Conservation (phyloP, 2,888 invertebrate species). For the Podabrus alpinus region DNA sequence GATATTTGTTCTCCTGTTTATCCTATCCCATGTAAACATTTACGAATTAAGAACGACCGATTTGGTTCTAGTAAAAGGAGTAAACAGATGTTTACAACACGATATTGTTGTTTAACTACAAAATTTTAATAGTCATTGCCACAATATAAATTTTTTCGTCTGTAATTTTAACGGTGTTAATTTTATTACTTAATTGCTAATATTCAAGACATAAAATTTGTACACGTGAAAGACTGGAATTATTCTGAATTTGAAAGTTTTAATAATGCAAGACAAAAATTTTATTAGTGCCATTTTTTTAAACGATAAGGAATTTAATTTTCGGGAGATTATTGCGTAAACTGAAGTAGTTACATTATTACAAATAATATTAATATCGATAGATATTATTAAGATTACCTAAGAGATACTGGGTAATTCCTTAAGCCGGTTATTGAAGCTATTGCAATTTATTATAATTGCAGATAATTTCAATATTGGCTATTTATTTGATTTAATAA, state of each 20-base stretch:
- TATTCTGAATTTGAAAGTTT: background rate
- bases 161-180: background rate
- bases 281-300: no score
- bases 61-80: background rate
- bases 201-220: background rate
- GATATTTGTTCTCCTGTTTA: background rate
- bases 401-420: background rate
- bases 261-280: no score
- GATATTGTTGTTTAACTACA: background rate
- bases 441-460: background rate
- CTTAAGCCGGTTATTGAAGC: background rate
- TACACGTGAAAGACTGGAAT: background rate
- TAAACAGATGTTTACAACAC: background rate
- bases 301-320: background rate
- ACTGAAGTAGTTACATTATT: background rate
- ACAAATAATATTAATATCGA: background rate
- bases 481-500: background rate
- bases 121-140: background rate
- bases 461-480: background rate
- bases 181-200: background rate
- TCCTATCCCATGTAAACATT: slow-evolving; percentile 6
- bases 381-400: background rate
- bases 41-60: background rate
- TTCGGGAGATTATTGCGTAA: background rate
- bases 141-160: background rate